phyloP scores from a whole-genome alignment of 1,140 invertebrate genomes.

The Brachionus manjavacas region DNA sequence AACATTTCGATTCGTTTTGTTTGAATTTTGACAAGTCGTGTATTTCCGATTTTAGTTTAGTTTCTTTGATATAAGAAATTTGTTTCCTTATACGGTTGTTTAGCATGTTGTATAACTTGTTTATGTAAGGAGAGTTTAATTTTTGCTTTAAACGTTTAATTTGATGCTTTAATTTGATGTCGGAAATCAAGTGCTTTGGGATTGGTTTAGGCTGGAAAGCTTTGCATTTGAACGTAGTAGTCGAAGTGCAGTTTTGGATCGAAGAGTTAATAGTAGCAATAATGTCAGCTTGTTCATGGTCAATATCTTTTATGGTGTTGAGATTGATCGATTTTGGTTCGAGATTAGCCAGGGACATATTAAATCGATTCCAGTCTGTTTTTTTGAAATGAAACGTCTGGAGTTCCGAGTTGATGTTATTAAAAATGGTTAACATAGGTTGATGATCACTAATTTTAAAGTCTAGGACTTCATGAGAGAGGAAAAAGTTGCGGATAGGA shows the following conservation, averaged over 20 bases:
- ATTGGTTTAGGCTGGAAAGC: not conserved
- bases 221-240: not conserved
- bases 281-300: not conserved
- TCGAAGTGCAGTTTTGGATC: not conserved
- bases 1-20: not conserved
- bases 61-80: not conserved
- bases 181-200: not conserved
- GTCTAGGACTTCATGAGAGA: not conserved
- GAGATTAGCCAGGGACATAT: not conserved
- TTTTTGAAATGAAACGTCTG: not conserved
- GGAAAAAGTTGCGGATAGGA: not conserved
- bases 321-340: not conserved
- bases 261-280: not conserved
- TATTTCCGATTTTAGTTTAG: not conserved
- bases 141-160: conserved; percentile 2
- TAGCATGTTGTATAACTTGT: not conserved
- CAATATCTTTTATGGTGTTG: not conserved
- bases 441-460: not conserved
- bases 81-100: not conserved
- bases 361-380: not conserved
- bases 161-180: not conserved
- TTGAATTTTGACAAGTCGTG: not conserved
- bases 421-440: not conserved
- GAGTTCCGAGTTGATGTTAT: not conserved
- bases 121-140: not conserved